Evolutionary conservation across 2,888 invertebrate species (phyloP).

Genomic region (Agonopterix alstromeriana): DNA sequence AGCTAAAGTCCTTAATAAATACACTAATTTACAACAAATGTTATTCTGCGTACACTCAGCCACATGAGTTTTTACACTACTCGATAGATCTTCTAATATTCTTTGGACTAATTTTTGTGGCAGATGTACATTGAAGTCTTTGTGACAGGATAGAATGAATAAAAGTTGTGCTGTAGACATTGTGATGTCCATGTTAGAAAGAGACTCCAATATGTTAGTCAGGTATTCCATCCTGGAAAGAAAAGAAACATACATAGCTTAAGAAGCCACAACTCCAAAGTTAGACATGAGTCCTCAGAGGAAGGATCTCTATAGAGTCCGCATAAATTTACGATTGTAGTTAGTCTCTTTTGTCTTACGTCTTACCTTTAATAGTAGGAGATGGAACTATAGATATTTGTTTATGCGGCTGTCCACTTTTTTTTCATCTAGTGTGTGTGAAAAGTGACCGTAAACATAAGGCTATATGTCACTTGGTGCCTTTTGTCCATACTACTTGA

Average conservation of each 20-base stretch:
- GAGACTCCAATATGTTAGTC: conserved; percentile 22
- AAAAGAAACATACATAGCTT: background rate
- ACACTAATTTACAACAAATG: conserved; percentile 24
- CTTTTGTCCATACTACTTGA: too few species aligned
- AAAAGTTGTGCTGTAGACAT: conserved; percentile 29
- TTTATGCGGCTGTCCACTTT: too few species aligned
- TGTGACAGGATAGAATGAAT: conserved; percentile 50
- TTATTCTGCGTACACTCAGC: conserved; percentile 9
- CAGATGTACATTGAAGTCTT: conserved; percentile 23
- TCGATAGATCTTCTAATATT: conserved; percentile 21
- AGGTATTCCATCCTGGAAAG: conserved; percentile 41
- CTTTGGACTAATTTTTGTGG: conserved; percentile 23
- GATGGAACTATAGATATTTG: too few species aligned
- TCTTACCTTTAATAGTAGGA: too few species aligned
- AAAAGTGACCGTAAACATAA: too few species aligned
- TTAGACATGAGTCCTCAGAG: too few species aligned
- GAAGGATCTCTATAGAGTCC: too few species aligned
- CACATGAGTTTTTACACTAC: conserved; percentile 21
- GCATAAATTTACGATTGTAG: too few species aligned
- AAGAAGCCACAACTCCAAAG: too few species aligned
- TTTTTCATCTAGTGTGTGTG: too few species aligned
- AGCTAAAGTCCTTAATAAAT: conserved; percentile 41
- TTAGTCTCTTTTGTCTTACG: too few species aligned
- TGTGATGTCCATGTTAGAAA: conserved; percentile 21
- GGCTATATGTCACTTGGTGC: too few species aligned